Conservation (phyloP, 2,113 vertebrate genomes). For the Calonectris borealis region DNA sequence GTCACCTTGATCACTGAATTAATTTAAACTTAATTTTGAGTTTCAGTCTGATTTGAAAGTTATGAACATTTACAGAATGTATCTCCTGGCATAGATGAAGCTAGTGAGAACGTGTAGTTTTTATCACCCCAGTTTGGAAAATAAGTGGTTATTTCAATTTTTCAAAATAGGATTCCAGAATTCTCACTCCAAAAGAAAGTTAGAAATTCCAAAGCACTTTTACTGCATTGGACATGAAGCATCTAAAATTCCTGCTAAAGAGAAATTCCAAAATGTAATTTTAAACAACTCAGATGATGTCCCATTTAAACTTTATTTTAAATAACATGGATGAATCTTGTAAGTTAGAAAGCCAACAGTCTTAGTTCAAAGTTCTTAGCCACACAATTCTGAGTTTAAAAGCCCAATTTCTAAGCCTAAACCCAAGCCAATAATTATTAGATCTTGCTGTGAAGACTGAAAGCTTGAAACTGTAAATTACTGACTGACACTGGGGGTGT, state of each 20-base stretch:
- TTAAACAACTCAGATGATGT: background rate
- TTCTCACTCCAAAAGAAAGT: background rate
- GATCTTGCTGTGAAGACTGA: background rate
- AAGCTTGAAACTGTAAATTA: background rate
- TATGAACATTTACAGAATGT: background rate
- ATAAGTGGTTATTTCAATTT: background rate
- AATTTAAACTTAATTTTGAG: background rate
- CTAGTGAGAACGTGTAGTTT: background rate
- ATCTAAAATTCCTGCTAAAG: background rate
- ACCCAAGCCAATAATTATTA: background rate
- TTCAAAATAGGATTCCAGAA: background rate
- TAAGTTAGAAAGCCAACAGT: background rate
- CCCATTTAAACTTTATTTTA: background rate
- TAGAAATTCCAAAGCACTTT: background rate
- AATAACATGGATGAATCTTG: background rate
- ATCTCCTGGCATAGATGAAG: background rate
- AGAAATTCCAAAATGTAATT: background rate
- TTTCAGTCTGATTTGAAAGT: background rate
- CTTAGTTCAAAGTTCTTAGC: background rate
- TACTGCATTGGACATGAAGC: background rate
- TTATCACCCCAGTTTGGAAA: background rate
- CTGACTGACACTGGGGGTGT: background rate
- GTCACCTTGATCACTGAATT: background rate
- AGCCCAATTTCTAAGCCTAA: background rate
- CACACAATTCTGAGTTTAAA: background rate